Conservation (phyloP, 1,140 invertebrate genomes). For the Drosophila aff. region DNA sequence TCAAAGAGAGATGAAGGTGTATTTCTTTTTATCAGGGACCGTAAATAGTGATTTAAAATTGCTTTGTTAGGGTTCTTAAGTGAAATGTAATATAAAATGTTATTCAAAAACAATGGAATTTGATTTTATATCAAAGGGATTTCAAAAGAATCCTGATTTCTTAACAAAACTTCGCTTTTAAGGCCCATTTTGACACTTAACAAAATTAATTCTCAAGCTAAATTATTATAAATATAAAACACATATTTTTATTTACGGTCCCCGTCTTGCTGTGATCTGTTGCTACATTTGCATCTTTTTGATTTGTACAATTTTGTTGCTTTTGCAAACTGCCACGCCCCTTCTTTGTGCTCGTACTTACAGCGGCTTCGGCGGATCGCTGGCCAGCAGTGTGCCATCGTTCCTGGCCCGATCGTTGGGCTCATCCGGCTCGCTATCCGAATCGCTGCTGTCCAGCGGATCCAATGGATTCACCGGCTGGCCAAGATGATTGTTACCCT, state of each 20-base stretch:
- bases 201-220: not conserved
- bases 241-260: constrained; percentile 2
- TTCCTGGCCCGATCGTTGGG: constrained; percentile 90
- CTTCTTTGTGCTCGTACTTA: constrained; percentile 87
- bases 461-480: constrained; percentile 85
- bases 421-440: constrained; percentile 89
- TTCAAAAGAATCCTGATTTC: not conserved
- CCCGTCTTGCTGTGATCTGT: constrained; percentile 14
- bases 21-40: constrained; percentile 8
- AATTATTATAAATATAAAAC: not conserved
- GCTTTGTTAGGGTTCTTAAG: fast-evolving
- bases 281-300: constrained; percentile 37
- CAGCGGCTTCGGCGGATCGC: constrained; percentile 98
- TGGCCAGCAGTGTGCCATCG: constrained; percentile 97
- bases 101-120: not conserved
- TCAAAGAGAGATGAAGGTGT: constrained; percentile 32
- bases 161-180: not conserved
- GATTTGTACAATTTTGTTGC: constrained; percentile 25
- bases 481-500: constrained; percentile 82
- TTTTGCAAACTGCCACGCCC: constrained; percentile 60
- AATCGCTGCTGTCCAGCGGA: constrained; percentile 88
- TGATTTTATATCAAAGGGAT: not conserved
- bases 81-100: not conserved
- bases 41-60: constrained; percentile 2
- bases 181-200: not conserved